Percentiles rank a stretch among this genome's conserved stretches.
Conservation (phyloP, 2,797 vertebrate genomes). For the Halcyon smyrnensis region DNA sequence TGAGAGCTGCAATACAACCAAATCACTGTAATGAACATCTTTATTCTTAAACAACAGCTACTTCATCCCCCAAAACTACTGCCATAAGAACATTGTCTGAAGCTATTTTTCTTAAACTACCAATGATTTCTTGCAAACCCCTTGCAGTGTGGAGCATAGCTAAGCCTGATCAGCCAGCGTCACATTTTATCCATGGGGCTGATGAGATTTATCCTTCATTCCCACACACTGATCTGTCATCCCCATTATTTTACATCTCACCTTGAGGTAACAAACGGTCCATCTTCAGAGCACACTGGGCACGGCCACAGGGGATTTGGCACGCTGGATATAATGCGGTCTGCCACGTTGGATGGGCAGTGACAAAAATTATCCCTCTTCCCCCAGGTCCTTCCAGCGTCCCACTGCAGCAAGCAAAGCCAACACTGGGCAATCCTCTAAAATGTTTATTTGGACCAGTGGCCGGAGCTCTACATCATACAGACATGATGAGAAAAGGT, state of each 20-base stretch:
- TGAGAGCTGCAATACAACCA: not conserved
- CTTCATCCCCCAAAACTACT: not conserved
- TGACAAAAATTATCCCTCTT: constrained; percentile 71
- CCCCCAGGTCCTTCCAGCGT: constrained; percentile 84
- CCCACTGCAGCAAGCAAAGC: constrained; percentile 78
- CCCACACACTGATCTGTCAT: not conserved
- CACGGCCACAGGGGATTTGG: not conserved
- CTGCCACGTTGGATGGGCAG: not conserved
- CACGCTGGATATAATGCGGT: not conserved
- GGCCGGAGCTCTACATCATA: constrained; percentile 85
- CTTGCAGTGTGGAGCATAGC: not conserved
- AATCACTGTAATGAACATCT: not conserved
- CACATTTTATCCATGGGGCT: not conserved
- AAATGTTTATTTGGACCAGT: constrained; percentile 96
- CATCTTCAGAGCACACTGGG: not conserved
- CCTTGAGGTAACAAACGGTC: not conserved
- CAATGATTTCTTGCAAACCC: not conserved
- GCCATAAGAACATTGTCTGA: not conserved
- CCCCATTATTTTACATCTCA: constrained; percentile 2
- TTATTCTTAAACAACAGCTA: not conserved
- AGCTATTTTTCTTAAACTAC: not conserved
- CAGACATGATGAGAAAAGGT: constrained; percentile 89
- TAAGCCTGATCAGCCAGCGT: not conserved
- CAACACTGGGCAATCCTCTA: constrained; percentile 79
- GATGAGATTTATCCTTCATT: not conserved